Conservation (phyloP, 23 tunicate species). For the Styela plicata region DNA sequence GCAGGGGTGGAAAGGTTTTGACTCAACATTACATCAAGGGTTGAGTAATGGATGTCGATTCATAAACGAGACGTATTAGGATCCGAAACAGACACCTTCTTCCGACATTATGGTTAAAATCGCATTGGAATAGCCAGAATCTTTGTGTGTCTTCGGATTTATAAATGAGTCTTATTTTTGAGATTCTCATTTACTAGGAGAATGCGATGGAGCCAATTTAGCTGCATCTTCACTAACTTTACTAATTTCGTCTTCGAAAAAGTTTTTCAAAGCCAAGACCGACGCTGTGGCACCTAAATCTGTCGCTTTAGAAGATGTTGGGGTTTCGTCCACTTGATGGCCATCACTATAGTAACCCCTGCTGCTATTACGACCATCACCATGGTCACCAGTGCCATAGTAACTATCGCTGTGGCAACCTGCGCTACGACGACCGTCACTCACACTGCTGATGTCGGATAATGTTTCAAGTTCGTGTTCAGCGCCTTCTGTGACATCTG, state of each 20-base stretch:
- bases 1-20: no score
- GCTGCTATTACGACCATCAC: neutral
- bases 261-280: slow-evolving; percentile 10
- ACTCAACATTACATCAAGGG: no score
- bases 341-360: slow-evolving; percentile 4
- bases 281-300: neutral
- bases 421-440: neutral
- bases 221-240: neutral
- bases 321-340: neutral
- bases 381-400: neutral
- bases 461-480: neutral
- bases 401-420: neutral
- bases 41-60: no score
- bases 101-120: no score
- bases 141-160: no score
- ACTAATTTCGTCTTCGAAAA: slow-evolving; percentile 18
- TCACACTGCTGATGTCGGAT: neutral
- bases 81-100: no score
- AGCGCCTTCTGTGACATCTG: neutral
- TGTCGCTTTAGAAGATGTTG: neutral
- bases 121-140: no score
- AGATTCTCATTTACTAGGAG: no score
- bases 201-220: neutral
- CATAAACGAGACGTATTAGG: no score
- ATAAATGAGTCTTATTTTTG: no score